Conservation (phyloP, 2,888 invertebrate species). For the Parnassius glacialis region DNA sequence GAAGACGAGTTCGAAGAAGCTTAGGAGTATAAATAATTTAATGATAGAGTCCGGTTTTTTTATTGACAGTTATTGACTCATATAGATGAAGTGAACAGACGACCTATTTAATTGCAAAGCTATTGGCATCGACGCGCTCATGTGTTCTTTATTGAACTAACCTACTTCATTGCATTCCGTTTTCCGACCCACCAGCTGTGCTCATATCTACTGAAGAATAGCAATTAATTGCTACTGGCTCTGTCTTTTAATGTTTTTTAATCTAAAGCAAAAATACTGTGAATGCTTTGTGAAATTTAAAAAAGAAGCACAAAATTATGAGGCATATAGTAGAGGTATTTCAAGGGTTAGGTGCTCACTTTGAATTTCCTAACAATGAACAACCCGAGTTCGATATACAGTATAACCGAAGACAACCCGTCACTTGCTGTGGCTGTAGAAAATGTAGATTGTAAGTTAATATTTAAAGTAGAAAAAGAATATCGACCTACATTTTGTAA, state of each 20-base stretch:
- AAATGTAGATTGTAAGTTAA: too few species aligned
- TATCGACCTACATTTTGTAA: too few species aligned
- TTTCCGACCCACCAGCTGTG: conserved; percentile 17
- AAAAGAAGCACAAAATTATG: too few species aligned
- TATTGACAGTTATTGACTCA: conserved; percentile 12
- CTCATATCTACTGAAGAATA: conserved; percentile 25
- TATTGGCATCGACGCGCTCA: conserved; percentile 45
- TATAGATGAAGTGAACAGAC: conserved; percentile 24
- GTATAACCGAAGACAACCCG: too few species aligned
- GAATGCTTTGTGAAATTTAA: neutral
- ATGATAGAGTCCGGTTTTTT: conserved; percentile 1
- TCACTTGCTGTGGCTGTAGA: too few species aligned
- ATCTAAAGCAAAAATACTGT: neutral
- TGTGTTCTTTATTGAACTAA: conserved; percentile 46
- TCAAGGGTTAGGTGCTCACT: too few species aligned
- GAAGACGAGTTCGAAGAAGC: neutral
- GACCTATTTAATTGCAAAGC: conserved; percentile 52
- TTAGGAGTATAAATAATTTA: neutral
- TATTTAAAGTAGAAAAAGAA: too few species aligned
- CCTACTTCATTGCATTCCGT: conserved; percentile 24
- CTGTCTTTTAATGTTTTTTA: conserved; percentile 5
- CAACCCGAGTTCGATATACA: too few species aligned
- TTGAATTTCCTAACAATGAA: too few species aligned
- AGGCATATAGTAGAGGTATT: too few species aligned
- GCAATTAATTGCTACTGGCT: conserved; percentile 16